These are phyloP conservation scores for Cariama cristata DNA, from an alignment of 2,113 vertebrate genomes.

Conservation along the genomic window DNA sequence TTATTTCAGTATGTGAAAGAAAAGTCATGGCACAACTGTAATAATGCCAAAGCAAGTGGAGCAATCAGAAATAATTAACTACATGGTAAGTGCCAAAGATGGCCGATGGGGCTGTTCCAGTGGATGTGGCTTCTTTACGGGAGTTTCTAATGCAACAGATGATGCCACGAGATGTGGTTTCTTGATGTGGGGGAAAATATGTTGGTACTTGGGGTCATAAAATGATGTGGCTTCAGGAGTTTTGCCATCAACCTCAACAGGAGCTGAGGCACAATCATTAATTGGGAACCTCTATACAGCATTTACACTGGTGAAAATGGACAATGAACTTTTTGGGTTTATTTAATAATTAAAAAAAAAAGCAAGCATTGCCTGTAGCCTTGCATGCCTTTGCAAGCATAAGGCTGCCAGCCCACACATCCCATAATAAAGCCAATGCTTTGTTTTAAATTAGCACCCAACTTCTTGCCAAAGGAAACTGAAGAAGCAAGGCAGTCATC, in stretches of 20 bases:
- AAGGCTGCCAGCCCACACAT: background rate
- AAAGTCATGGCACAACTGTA: background rate
- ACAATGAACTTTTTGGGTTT: background rate
- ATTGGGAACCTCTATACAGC: background rate
- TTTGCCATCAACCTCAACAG: background rate
- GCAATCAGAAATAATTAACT: background rate
- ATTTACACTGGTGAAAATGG: background rate
- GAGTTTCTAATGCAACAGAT: background rate
- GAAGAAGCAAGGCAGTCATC: background rate
- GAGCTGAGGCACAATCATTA: background rate
- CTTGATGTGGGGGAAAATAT: background rate
- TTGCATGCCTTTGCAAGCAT: background rate
- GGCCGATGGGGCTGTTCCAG: background rate
- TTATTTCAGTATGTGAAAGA: background rate
- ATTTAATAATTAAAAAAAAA: no score
- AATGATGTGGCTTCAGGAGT: background rate
- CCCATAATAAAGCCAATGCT: background rate
- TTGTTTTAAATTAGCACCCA: slow-evolving; percentile 17
- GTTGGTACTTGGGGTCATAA: background rate
- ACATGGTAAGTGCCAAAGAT: fast-evolving
- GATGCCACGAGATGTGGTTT: background rate
- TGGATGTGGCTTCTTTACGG: background rate
- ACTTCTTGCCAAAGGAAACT: background rate
- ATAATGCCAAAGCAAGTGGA: background rate
- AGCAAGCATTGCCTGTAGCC: background rate